Evolutionary conservation across 1,140 invertebrate species (phyloP), one percentile per base, ranked within the genome.

Genomic region (Pachyrhynchus sulphureomaculatus): DNA sequence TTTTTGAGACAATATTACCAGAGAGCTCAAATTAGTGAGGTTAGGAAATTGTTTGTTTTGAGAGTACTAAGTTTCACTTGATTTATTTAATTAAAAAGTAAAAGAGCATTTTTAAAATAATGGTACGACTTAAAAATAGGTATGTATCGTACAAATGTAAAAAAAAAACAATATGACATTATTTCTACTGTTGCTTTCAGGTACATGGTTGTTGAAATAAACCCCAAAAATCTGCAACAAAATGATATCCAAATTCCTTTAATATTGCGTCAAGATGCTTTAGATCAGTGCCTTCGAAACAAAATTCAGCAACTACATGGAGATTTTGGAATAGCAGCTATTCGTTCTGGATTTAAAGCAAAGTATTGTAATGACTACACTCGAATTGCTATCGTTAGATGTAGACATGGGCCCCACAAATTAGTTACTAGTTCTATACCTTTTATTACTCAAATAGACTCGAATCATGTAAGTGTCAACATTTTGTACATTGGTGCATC

Each of bases 361-460:
- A 90, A 89, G 80, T 91, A 91, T 78, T 90, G 86, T 66, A 91
- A 92, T 76, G 78, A 82, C 60, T 80, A 82, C 36, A 90, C 88
- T 2, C 84, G 82, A 79, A 86, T 91, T 67, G 87, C 85, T 0
- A 80, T 92, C 15, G 78, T 91, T 47, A 80, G 86, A 69, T 80
- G 80, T 21, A 76, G 88, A 63, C 88, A 90, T 76, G 86, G 87
- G 1, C 87, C 88, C 6, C 88, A 92, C 66, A 81, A 77, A 70
- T 83, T 88, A 74, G 78, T 91, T 4, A 78, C 86, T 0, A 86
- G 84, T 67, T 77, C 80, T 54, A 72, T 91, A 64, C 87, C 88
- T 23, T 78, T 84, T 62, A 81, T 91, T 39, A 86, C 78, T 32
- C 76, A 83, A 68, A 77, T 91, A 34, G 83, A 81, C 13, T 81